Conservation (phyloP, 2,113 vertebrate genomes). For the Macaca mulatta region DNA sequence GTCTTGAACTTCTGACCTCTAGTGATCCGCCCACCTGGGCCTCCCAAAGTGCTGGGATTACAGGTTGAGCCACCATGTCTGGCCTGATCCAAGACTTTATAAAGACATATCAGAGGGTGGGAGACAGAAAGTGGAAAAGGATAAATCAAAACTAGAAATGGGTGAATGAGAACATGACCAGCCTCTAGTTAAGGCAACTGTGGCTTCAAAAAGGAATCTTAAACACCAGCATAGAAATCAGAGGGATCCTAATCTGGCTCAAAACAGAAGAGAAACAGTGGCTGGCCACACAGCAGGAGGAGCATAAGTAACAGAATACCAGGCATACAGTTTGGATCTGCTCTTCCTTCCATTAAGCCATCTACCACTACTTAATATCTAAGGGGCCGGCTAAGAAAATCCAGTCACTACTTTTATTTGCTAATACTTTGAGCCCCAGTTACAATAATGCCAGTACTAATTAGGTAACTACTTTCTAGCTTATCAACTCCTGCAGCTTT, state of each 20-base stretch:
- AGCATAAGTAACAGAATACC: neutral
- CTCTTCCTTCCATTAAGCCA: neutral
- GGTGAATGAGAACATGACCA: neutral
- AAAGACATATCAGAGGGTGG: neutral
- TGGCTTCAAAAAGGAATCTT: neutral
- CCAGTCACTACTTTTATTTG: neutral
- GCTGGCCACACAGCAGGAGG: neutral
- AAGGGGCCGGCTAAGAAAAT: neutral
- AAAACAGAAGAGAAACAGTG: neutral
- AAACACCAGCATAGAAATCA: neutral
- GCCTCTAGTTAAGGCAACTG: neutral
- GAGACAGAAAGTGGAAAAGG: neutral
- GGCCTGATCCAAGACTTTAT: neutral
- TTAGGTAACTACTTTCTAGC: neutral
- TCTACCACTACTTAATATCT: neutral
- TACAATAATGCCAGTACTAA: neutral
- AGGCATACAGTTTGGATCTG: neutral
- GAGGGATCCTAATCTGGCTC: neutral
- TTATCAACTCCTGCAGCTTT: constrained; percentile 9
- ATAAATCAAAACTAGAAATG: constrained; percentile 35
- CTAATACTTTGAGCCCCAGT: neutral
- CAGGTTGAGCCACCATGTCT: too few species aligned
- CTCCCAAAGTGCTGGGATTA: too few species aligned
- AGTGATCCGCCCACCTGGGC: too few species aligned
- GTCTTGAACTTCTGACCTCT: too few species aligned